Base-by-base conservation (phyloP, 2,888 invertebrate species). In the Lucinisca nassula region DNA sequence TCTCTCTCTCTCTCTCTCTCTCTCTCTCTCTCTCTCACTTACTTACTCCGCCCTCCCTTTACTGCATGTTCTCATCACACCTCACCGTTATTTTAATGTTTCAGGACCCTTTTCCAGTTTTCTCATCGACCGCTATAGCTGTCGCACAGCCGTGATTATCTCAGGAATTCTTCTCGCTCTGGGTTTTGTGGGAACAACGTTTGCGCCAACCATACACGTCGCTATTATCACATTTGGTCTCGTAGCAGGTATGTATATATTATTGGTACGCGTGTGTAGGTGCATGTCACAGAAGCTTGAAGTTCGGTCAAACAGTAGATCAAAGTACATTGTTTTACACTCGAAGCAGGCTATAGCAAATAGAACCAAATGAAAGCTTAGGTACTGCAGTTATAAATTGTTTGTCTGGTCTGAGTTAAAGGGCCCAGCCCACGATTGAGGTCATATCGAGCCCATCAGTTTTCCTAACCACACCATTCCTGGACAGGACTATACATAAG, bases 191-290 rank as follows among this genome's bases (percentile, higher is more conserved):
- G 51, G 67, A 35, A 87, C 87, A 10, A 84, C 87, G 6, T 87
- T 87, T 55, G 87, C 79, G 10, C 80, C 80, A 17, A 81, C 75
- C 35, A 74, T 87, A 3, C 51, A 79, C 27, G 51, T 75, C 2
- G 84, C 84, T 0, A 84, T 87, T 21, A 73, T 87, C 58, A 87
- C 87, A 8, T 87, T 77, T 67, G 87, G 87, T 35, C 77, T 87
- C 0, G 40, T 87, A 32, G 77, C 84, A 21, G 87, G 87, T 87
- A 83, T 6, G 76, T 75, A 58, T 58, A 21, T 58, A 27, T n/a
- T n/a, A n/a, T n/a, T n/a, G n/a, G n/a, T n/a, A n/a, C n/a, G n/a
- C n/a, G n/a, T n/a, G n/a, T n/a, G n/a, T n/a, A n/a, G n/a, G n/a
- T n/a, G n/a, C n/a, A n/a, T n/a, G n/a, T n/a, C n/a, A n/a, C n/a